Percentiles rank a stretch among this genome's conserved stretches.
These are phyloP conservation scores for Rhagium mordax DNA, from an alignment of 2,888 invertebrate genomes.

Conservation along the genomic window DNA sequence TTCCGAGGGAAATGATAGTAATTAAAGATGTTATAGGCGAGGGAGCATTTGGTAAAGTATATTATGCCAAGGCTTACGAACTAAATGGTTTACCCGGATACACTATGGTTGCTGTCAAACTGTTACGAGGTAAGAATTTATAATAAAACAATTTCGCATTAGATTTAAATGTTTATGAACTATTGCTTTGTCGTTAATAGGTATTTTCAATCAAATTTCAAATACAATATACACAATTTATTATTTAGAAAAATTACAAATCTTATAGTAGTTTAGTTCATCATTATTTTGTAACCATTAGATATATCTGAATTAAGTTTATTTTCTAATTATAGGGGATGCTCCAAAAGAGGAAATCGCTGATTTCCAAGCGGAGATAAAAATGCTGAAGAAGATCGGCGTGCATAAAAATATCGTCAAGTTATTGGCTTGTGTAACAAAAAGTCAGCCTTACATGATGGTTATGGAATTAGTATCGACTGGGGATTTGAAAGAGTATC, in stretches of 20 bases:
- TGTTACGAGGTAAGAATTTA: constrained; percentile 73
- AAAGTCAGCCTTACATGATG: constrained; percentile 79
- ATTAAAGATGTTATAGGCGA: constrained; percentile 74
- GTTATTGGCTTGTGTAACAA: constrained; percentile 82
- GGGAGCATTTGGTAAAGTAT: constrained; percentile 85
- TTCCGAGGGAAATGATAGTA: constrained; percentile 56
- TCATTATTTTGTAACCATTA: too few species aligned
- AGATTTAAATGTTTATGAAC: too few species aligned
- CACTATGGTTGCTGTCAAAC: constrained; percentile 81
- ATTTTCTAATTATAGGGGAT: constrained; percentile 64
- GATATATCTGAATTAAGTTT: too few species aligned
- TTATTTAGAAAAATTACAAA: too few species aligned
- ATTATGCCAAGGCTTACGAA: constrained; percentile 76
- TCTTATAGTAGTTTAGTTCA: too few species aligned
- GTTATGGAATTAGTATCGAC: constrained; percentile 86
- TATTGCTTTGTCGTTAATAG: too few species aligned
- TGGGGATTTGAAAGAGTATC: constrained; percentile 80
- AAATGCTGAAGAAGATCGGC: constrained; percentile 85
- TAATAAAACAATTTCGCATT: too few species aligned
- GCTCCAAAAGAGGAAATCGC: constrained; percentile 75
- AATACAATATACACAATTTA: too few species aligned
- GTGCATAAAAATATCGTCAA: constrained; percentile 84
- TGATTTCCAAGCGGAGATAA: constrained; percentile 84
- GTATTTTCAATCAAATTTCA: too few species aligned
- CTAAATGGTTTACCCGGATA: constrained; percentile 71